Evolutionary conservation across 2,888 invertebrate genomes (phyloP).

Genomic region (Lasioglossum figueresi): DNA sequence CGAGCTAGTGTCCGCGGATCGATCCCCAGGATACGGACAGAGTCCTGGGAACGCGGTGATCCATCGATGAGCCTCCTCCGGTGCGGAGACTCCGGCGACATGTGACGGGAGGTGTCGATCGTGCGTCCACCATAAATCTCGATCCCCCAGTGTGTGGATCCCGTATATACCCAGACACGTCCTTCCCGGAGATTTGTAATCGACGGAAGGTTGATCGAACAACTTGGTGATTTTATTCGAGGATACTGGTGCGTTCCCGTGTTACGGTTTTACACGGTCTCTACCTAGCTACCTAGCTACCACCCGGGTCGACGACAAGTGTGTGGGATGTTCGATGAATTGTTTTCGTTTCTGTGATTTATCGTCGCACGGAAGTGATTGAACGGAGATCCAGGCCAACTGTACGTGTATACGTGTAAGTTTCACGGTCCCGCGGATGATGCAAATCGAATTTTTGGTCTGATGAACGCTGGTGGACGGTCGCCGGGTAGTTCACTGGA

Average conservation of each 20-base stretch:
- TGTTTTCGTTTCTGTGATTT: background rate
- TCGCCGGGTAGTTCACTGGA: background rate
- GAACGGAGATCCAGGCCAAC: background rate
- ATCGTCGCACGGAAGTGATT: background rate
- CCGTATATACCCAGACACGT: background rate
- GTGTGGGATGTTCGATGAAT: slow-evolving; percentile 6
- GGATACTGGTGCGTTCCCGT: slow-evolving; percentile 2
- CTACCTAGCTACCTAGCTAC: background rate
- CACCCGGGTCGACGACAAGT: background rate
- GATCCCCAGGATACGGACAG: slow-evolving; percentile 11
- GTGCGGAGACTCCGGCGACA: background rate
- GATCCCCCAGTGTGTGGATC: background rate
- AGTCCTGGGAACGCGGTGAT: slow-evolving; percentile 5
- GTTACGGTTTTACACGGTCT: background rate
- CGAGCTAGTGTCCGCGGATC: background rate
- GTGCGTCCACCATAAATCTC: slow-evolving; percentile 23
- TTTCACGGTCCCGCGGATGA: background rate
- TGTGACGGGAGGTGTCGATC: slow-evolving; percentile 30
- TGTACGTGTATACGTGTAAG: background rate
- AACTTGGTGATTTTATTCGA: background rate
- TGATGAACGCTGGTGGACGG: background rate
- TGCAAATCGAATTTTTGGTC: background rate
- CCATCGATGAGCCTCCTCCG: background rate
- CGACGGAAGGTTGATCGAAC: background rate
- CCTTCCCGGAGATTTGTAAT: background rate